These are phyloP conservation scores for Marmota monax DNA, from an alignment of 2,113 vertebrate species.

Conservation along the genomic window DNA sequence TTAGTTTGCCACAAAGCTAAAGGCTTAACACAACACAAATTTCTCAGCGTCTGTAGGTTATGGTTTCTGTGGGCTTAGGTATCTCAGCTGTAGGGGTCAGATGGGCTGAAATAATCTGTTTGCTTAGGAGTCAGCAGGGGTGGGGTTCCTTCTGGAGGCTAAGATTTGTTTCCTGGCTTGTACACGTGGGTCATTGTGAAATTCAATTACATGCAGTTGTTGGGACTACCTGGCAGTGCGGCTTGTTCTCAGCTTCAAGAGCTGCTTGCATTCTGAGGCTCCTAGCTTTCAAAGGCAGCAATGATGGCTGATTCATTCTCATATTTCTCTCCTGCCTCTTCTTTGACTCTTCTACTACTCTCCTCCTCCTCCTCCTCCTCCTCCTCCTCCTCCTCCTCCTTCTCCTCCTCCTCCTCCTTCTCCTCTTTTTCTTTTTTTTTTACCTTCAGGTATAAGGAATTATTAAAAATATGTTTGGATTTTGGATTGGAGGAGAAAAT, in stretches of 20 bases:
- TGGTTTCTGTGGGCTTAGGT: not conserved
- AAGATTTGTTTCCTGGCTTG: not conserved
- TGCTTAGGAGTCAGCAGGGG: not conserved
- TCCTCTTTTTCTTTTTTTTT: not conserved
- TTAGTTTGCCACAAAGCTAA: not conserved
- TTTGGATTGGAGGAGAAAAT: not conserved
- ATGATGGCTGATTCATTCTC: rapidly evolving
- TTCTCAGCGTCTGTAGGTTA: not conserved
- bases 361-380: no score
- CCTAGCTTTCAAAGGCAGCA: not conserved
- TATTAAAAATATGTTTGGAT: not conserved
- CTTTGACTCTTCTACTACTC: not conserved
- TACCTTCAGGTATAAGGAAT: not conserved
- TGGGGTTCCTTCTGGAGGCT: not conserved
- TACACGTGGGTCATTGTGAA: not conserved
- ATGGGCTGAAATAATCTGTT: not conserved
- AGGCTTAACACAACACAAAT: not conserved
- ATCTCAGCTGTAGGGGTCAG: not conserved
- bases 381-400: no score
- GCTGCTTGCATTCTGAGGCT: not conserved
- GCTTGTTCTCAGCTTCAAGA: not conserved
- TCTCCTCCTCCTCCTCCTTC: not conserved
- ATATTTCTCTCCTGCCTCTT: not conserved
- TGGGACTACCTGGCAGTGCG: not conserved
- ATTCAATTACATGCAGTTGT: not conserved